phyloP scores from a whole-genome alignment of 2,797 vertebrate genomes.

The Aphelocoma californica region DNA sequence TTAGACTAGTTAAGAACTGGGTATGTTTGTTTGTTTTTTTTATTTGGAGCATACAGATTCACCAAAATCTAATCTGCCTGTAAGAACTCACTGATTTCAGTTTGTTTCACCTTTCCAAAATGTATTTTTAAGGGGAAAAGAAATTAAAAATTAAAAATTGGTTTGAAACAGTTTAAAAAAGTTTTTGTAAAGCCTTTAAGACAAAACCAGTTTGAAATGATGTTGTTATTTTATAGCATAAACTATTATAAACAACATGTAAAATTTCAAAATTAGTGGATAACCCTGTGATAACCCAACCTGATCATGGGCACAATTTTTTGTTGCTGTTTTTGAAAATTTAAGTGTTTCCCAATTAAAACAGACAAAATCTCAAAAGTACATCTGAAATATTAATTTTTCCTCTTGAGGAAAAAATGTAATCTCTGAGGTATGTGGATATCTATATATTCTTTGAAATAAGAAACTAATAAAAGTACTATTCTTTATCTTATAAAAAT shows the following conservation, averaged over 20 bases:
- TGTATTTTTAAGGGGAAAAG: accelerated
- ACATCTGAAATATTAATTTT: not conserved
- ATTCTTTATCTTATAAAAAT: not conserved
- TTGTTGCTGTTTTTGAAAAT: not conserved
- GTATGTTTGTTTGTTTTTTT: not conserved
- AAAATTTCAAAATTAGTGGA: not conserved
- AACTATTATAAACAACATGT: not conserved
- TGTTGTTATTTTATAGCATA: not conserved
- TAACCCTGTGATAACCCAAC: not conserved
- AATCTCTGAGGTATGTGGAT: not conserved
- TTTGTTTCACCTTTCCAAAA: not conserved
- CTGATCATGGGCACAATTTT: accelerated
- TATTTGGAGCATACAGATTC: not conserved
- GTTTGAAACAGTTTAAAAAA: not conserved
- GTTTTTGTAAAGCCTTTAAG: not conserved
- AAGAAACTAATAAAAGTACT: not conserved
- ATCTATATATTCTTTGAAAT: not conserved
- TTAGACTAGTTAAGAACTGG: not conserved
- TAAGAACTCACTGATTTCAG: not conserved
- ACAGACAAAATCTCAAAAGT: not conserved
- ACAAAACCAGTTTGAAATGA: not conserved
- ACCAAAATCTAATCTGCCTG: not conserved
- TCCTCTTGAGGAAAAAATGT: not conserved
- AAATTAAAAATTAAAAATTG: not conserved
- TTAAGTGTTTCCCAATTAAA: not conserved